Evolutionary conservation across 2,888 invertebrate species (phyloP), one percentile per base, ranked within the genome.

Genomic region (Apotomis betuletana): DNA sequence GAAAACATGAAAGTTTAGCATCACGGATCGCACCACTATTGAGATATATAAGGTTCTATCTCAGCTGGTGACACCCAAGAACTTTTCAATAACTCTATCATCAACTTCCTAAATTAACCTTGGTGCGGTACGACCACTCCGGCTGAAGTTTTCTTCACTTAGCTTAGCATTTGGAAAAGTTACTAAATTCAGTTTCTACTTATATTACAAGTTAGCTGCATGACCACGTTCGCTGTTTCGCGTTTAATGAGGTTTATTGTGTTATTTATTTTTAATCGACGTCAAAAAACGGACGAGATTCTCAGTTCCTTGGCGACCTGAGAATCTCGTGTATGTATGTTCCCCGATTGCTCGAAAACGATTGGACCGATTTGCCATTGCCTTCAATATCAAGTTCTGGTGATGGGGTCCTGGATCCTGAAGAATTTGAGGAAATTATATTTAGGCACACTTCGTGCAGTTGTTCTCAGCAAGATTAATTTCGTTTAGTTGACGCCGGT

Each of bases 71-170:
- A 73, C 73, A 76, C 72, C 74, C 74, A 75, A 73, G 76, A 81
- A 83, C 79, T 81, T 76, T 79, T 80, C 82, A 80, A 85, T 88
- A 87, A 87, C 85, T 85, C 79, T 80, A 84, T 87, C 86, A 85
- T 41, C 52, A 83, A 87, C 80, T 87, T 86, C 76, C 80, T 82
- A 83, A 84, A 79, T 78, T 78, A 74, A 75, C 77, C 67, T 71
- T 67, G 63, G 65, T 52, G 63, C 54, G 67, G 67, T 58, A 51
- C 59, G 57, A 70, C 65, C 54, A 68, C 63, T 70, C 60, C 13
- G 57, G 46, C 58, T 58, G 27, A 71, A 72, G 67, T 72, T 72
- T 67, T 63, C 62, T 68, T 72, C 59, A 67, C 67, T 52, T 63
- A 72, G 54, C 67, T 52, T 63, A 72, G 54, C 67, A 68, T 67